Base-by-base conservation (phyloP, 2,888 invertebrate genomes). In the Eumerus sabulonum region DNA sequence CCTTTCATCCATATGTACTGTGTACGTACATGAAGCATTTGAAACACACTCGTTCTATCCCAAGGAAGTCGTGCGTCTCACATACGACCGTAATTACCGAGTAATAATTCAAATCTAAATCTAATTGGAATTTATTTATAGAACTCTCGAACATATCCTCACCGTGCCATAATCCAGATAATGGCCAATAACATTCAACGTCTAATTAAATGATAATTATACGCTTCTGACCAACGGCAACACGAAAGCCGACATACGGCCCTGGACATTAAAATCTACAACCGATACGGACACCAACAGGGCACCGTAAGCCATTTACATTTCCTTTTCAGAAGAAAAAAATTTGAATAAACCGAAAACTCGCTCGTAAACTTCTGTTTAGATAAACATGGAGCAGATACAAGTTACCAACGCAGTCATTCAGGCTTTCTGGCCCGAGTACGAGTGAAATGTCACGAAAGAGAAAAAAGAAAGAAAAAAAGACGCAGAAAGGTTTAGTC, bases 81-180 rank as follows among this genome's bases (percentile, higher is more conserved):
- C 18, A 47, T 40, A 19, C n/a, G 48, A 14, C 7, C 14, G 35
- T 60, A 60, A 50, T 60, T 50, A 50, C 48, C n/a, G 38, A 38
- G 18, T 19, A 19, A 19, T 50, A 60, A 40, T 38, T 40, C 60
- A 48, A 60, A 50, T 60, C 48, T 48, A 7, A 50, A 12, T 35
- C 16, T 50, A 57, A 67, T 57, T 67, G 60, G 47, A 68, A 68
- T 59, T 53, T 53, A 60, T 68, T 60, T 53, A 38, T 38, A 19
- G 27, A 59, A 36, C 5, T 36, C 11, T 36, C 36, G 36, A 36
- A n/a, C 27, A 27, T 27, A 27, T 27, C 27, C 27, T 7, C 11
- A 11, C 11, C 5, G 5, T 40, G 17, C 57, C 50, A 14, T 12
- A n/a, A 27, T 27, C 27, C 27, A 27, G 27, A 1, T 56, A 45